These are phyloP conservation scores for Hetaerina titia DNA, from an alignment of 2,888 invertebrate genomes.

Conservation along the genomic window DNA sequence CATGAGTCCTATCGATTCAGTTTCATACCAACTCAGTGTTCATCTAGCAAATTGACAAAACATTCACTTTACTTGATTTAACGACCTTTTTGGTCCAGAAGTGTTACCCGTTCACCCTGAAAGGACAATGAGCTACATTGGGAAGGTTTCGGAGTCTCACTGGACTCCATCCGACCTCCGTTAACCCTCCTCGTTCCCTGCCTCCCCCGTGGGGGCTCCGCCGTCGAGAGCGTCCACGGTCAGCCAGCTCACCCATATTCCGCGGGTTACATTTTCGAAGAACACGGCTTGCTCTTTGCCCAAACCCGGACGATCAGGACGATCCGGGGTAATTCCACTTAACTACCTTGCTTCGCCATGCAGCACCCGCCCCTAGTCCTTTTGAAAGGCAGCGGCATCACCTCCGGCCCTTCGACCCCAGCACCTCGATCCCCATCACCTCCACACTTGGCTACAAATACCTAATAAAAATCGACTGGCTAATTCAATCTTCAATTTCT, in stretches of 20 bases:
- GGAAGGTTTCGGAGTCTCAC: too few species aligned
- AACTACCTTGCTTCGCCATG: background rate
- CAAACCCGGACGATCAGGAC: background rate
- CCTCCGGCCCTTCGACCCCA: background rate
- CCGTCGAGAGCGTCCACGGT: background rate
- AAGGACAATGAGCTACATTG: too few species aligned
- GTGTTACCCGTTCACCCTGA: too few species aligned
- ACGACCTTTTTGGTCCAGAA: too few species aligned
- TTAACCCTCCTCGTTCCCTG: background rate
- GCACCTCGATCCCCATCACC: background rate
- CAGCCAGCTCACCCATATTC: slow-evolving; percentile 26
- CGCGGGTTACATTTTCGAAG: background rate
- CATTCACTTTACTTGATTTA: too few species aligned
- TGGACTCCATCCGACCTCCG: too few species aligned
- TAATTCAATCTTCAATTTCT: slow-evolving; percentile 62
- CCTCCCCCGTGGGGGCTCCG: background rate
- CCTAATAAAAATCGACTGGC: background rate
- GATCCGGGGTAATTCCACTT: background rate
- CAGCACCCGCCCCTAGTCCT: too few species aligned
- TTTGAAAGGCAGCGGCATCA: too few species aligned
- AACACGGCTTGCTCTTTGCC: background rate
- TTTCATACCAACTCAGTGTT: too few species aligned
- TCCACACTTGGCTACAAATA: background rate
- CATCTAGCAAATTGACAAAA: too few species aligned
- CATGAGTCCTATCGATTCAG: too few species aligned